Percentiles rank a stretch among this genome's conserved stretches.
phyloP scores from a whole-genome alignment of 2,113 vertebrate genomes.

The Hyperopisus bebe region DNA sequence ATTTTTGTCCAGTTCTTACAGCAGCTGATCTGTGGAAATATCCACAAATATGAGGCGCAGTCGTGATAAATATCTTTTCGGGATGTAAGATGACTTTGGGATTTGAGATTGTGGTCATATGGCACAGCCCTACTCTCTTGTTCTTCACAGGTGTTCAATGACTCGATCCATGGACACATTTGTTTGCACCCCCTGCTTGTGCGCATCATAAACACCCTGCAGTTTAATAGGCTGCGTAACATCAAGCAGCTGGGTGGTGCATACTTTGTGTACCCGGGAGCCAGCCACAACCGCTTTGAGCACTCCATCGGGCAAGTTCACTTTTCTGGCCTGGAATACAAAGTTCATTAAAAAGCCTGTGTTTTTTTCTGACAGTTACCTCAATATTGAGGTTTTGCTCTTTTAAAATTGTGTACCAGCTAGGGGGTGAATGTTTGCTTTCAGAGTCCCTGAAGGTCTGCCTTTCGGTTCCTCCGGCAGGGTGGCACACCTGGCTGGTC shows the following conservation, averaged over 20 bases:
- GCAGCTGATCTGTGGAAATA: no score
- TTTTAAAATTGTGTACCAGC: background rate
- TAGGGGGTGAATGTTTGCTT: background rate
- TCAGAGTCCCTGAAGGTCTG: background rate
- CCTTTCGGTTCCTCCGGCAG: slow-evolving; percentile 40
- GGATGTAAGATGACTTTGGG: no score
- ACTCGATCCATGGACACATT: slow-evolving; percentile 87
- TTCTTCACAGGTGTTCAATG: slow-evolving; percentile 81
- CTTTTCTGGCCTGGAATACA: background rate
- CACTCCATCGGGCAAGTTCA: slow-evolving; percentile 72
- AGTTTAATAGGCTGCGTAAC: slow-evolving; percentile 85
- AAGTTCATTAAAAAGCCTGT: background rate
- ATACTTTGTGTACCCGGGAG: slow-evolving; percentile 88
- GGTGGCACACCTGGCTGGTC: slow-evolving; percentile 67
- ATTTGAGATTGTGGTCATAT: no score
- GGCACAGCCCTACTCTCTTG: no score
- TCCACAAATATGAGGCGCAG: no score
- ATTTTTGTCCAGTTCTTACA: no score
- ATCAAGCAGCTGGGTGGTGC: slow-evolving; percentile 86
- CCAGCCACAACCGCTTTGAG: slow-evolving; percentile 91
- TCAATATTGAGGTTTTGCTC: background rate
- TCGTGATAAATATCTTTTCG: no score
- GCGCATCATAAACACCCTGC: slow-evolving; percentile 83
- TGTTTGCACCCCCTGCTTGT: slow-evolving; percentile 84
- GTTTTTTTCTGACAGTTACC: background rate